Evolutionary conservation across 2,888 invertebrate species (phyloP), one percentile per base, ranked within the genome.

Genomic region (Iphiclides podalirius): DNA sequence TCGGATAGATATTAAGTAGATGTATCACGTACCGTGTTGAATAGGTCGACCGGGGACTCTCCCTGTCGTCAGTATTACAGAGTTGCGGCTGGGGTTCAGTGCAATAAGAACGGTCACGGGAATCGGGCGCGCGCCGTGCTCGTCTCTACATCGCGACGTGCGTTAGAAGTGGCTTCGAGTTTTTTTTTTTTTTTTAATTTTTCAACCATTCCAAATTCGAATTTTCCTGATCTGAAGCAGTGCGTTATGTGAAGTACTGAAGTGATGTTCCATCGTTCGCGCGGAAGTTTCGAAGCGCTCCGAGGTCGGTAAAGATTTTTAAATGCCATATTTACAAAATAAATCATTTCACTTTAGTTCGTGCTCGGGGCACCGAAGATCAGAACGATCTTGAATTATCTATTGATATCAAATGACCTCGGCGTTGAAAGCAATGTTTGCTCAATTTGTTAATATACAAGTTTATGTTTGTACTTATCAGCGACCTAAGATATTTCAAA

Each of bases 331-430:
- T 20, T 20, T 42, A 35, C n/a, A 31, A 36, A 28, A 26, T 31
- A 38, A 28, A 41, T 47, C 36, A 16, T 9, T 2, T 35, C 16
- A 13, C 3, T 7, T 39, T 34, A 26, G 20, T 20, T 20, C 20
- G 7, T n/a, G 26, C 57, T 58, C 54, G 57, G 59, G 47, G 52
- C 52, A 57, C 12, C 58, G 51, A 53, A 61, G 58, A 54, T 58
- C 45, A 54, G 53, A 55, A 55, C 55, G 57, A 62, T 63, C 62
- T 60, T 63, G 64, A 65, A 67, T 64, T 59, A 60, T 60, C 52
- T 59, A 57, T 63, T 61, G 67, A 70, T 75, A 79, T 73, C 75
- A 49, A 56, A 34, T 77, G 76, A 78, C 77, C 75, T 76, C 72
- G 75, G 59, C 70, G 66, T 68, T 72, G 70, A n/a, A 26, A 63